Percentiles rank a stretch among this genome's conserved stretches.
These are phyloP conservation scores for Stenolophus ochropezus DNA, from an alignment of 2,888 invertebrate species.

Conservation along the genomic window DNA sequence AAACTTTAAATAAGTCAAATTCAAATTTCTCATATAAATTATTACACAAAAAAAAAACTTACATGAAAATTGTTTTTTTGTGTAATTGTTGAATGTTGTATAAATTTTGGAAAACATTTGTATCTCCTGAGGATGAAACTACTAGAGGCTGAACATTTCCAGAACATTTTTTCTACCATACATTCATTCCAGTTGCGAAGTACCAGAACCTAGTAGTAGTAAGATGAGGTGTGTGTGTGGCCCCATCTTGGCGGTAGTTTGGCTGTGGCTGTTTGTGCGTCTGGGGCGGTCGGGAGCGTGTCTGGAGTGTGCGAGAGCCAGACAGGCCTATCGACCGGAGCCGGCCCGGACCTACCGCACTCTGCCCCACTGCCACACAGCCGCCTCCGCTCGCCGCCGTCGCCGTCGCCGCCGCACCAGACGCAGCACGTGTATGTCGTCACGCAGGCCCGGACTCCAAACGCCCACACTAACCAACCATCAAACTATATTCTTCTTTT, in stretches of 20 bases:
- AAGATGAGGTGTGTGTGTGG: neutral
- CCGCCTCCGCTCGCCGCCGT: conserved; percentile 63
- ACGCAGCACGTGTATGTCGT: conserved; percentile 59
- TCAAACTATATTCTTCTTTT: too few relatives aligned
- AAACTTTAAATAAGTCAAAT: too few relatives aligned
- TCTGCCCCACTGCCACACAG: conserved; percentile 66
- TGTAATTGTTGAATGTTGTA: too few relatives aligned
- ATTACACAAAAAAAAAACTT: too few relatives aligned
- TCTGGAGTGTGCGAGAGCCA: conserved; percentile 63
- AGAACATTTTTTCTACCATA: too few relatives aligned
- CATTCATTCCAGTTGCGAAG: too few relatives aligned
- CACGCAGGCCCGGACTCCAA: conserved; percentile 20
- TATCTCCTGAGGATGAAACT: too few relatives aligned
- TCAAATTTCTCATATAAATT: too few relatives aligned
- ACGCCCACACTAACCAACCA: neutral
- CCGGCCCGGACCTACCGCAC: conserved; percentile 68
- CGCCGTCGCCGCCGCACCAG: neutral
- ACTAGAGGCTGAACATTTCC: too few relatives aligned
- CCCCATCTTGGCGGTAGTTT: neutral
- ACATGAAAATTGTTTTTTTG: too few relatives aligned
- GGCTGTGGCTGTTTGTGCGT: neutral
- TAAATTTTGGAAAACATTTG: too few relatives aligned
- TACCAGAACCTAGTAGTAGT: too few relatives aligned
- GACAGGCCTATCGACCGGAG: conserved; percentile 68
- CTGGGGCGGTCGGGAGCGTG: conserved; percentile 48